Conservation (phyloP, 2,888 invertebrate species). For the Tridacna gigas region DNA sequence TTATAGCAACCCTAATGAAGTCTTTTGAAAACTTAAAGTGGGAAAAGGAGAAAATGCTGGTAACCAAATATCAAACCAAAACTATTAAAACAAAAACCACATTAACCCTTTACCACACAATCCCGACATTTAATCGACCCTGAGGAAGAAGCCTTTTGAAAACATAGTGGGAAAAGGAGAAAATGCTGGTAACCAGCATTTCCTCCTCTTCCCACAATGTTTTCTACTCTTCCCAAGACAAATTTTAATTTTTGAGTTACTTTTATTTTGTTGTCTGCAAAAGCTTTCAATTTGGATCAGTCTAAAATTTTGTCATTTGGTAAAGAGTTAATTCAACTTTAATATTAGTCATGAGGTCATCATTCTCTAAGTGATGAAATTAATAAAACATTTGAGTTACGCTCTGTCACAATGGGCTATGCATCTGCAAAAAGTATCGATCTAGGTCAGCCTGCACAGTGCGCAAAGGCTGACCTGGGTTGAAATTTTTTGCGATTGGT, state of each 20-base stretch:
- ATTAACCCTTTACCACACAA: neutral
- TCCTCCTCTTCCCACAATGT: neutral
- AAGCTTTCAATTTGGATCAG: neutral
- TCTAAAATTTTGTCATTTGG: constrained; percentile 4
- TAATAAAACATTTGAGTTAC: no score
- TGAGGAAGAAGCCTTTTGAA: neutral
- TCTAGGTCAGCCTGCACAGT: no score
- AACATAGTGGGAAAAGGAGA: neutral
- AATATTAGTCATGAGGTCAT: no score
- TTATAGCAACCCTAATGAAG: neutral
- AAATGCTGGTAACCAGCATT: neutral
- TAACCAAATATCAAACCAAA: neutral
- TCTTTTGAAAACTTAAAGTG: neutral
- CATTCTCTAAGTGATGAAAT: no score
- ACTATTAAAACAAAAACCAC: no score
- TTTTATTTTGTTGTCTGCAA: constrained; percentile 5
- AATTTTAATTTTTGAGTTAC: neutral
- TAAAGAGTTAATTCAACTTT: no score
- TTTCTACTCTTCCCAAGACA: neutral
- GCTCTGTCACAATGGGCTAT: no score
- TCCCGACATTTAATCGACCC: neutral
- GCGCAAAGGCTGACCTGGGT: no score
- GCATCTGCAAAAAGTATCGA: no score
- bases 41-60: neutral
- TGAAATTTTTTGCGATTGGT: no score